Base-by-base conservation (phyloP, 2,797 vertebrate genomes). In the Lemur catta region DNA sequence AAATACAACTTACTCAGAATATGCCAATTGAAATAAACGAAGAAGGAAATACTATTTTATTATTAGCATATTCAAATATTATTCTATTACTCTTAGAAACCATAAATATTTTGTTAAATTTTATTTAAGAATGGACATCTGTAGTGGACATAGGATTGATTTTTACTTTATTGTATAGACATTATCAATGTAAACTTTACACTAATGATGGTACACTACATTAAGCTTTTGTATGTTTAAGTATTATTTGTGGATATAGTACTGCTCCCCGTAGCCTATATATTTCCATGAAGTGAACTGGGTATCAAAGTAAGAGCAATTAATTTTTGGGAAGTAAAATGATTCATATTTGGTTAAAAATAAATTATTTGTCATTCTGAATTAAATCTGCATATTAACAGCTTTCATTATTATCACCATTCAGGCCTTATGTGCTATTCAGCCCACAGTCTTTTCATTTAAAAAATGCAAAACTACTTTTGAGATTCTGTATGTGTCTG, bases 301-400 rank as follows among this genome's bases (percentile, higher is more conserved):
- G 38, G 13, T 61, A 57, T 22, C 72, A 93, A 87, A 91, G 89
- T 81, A 74, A 65, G 30, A 91, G 18, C 95, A 96, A 96, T 97
- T 94, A 95, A 76, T 94, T 87, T 95, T 85, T 38, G 61, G 72
- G 84, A 95, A 91, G 63, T 86, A 86, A 63, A 94, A 93, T 26
- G 26, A 24, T 35, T 95, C 55, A 93, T 93, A 82, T 41, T 96
- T 96, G 76, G 80, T 91, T 65, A 72, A 95, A 96, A 95, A 94
- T 75, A 91, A 89, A 63, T 55, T 72, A 89, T 94, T 93, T 95
- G 38, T 55, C 81, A 15, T 97, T 98, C 85, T 92, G 95, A 94
- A 97, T 94, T 59, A 72, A 94, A 92, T 95, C 80, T 95, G 69
- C 91, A 97, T 98, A 92, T 97, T 97, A 98, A 96, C 57, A 96